Base-by-base conservation (phyloP, 2,113 vertebrate species). In the Phodopus roborovskii region DNA sequence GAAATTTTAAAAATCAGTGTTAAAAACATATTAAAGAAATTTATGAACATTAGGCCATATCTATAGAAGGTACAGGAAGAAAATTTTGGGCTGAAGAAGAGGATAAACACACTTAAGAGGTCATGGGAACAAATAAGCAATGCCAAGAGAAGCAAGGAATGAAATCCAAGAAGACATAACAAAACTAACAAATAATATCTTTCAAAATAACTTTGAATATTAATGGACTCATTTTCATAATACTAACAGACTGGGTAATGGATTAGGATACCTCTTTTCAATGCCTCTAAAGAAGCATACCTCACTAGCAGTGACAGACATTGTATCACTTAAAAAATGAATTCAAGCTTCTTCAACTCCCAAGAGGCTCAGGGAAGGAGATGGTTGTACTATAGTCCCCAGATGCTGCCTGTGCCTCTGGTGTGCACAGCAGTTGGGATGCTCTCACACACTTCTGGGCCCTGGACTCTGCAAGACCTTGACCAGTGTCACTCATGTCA, bases 331-430 rank as follows among this genome's bases (percentile, higher is more conserved):
- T 53, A 30, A 50, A 95, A 87, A 53, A n/a, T 39, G 30, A 33
- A 58, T n/a, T 7, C 0, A 36, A 70, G 33, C 1, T 33, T 73
- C 60, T 66, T 66, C 78, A 20, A 17, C 36, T 42, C 89, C 28
- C 36, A 16, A 12, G 64, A 66, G 42, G 4, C 70, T 84, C 20
- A 17, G 33, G 3, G 17, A 86, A 17, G 74, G 53, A 50, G 20
- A 3, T 1, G 33, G 45, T 3, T 60, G 48, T 50, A 19, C 42
- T 2, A 1, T 1, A 36, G 22, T 0, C 0, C 22, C n/a, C 4
- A 1, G 3, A 19, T 26, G 68, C 22, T 26, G 7, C 4, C 4
- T 17, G 20, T 2, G 53, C 42, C 15, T 81, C 70, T 33, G n/a
- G 2, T 8, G 3, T 50, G 70, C 74, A 75, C 88, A 66, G 87